phyloP scores from a whole-genome alignment of 2,888 invertebrate species.

The Achlya flavicornis region DNA sequence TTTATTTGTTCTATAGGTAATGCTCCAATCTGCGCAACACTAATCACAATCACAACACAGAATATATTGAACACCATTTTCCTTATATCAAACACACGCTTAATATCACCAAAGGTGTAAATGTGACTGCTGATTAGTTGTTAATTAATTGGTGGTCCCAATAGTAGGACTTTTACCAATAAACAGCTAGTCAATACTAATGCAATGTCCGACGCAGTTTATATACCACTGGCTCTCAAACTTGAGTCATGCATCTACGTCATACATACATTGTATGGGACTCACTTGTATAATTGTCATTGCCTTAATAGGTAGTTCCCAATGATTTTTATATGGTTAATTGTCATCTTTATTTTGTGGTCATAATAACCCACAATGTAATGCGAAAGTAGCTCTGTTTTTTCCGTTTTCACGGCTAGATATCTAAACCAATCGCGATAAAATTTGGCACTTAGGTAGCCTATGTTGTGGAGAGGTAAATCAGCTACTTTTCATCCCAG shows the following conservation, averaged over 20 bases:
- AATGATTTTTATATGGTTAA: too few species aligned
- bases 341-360: too few species aligned
- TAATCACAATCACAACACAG: background rate
- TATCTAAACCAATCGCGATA: too few species aligned
- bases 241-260: background rate
- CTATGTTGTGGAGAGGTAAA: too few species aligned
- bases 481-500: too few species aligned
- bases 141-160: slow-evolving; percentile 5
- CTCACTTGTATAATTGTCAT: background rate
- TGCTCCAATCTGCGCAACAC: background rate
- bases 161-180: slow-evolving; percentile 4
- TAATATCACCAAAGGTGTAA: background rate
- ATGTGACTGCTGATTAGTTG: background rate
- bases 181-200: background rate
- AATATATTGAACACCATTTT: background rate
- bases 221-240: background rate
- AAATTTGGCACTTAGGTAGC: too few species aligned
- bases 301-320: background rate
- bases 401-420: too few species aligned
- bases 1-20: background rate
- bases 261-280: background rate
- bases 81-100: background rate
- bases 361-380: too few species aligned
- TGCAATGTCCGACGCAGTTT: background rate
- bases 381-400: too few species aligned